Base-by-base conservation (phyloP, 2,888 invertebrate genomes). In the Cheilosia vernalis region DNA sequence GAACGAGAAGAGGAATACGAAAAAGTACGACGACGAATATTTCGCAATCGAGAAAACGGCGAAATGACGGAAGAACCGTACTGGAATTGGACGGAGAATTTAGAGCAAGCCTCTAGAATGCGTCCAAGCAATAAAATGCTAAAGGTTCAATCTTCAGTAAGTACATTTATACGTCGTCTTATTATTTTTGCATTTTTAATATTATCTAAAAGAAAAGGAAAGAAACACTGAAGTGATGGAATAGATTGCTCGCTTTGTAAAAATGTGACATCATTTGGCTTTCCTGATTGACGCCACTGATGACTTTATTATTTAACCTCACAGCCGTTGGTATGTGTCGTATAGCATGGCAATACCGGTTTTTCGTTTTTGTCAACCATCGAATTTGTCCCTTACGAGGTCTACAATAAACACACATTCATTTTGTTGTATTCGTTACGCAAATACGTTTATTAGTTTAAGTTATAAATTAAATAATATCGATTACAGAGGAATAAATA, bases 1-100 rank as follows among this genome's bases (percentile, higher is more conserved):
- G 98, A 98, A 92, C 93, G 98, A 33, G 97, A 98, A 92, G 96
- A 96, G 90, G 97, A 97, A 88, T 98, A 98, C 91, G 96, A 97
- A 90, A 94, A 96, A 90, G 97, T 95, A 63, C 94, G 97, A 77
- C 94, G 96, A 87, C 94, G 98, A 92, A 98, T 98, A 93, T 98
- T 98, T 91, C 87, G 87, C 42, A 90, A 89, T 87, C 90, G 91
- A 63, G 90, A 90, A 33, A 90, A 90, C 44, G 88, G 87, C 33
- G 89, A 89, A 56, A 88, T 88, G 72, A 86, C 84, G 63, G 89
- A 89, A 13, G 88, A 89, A 87, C 81, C 80, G 21, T 88, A 88
- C 42, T 88, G 88, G 81, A 93, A 93, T 15, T 94, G 94, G 94
- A 93, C 93, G 70, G 93, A 93, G 88, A 93, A 93, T 4, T 94